Percentiles rank a stretch among this genome's conserved stretches.
phyloP scores from a whole-genome alignment of 2,797 vertebrate species.

The Rhinoraja longicauda region DNA sequence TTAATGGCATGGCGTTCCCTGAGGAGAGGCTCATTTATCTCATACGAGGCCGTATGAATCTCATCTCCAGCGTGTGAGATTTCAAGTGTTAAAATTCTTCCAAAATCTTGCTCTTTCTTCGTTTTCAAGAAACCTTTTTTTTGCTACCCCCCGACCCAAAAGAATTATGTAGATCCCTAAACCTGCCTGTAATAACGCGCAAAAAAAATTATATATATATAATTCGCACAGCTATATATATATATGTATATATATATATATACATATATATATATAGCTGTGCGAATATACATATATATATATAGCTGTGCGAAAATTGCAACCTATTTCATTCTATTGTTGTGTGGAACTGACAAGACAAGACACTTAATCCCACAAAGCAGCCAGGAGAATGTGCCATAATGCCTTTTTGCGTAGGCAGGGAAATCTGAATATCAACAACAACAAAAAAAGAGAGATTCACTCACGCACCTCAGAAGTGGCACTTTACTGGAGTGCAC shows the following conservation, averaged over 20 bases:
- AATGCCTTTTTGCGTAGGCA: constrained; percentile 67
- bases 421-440: constrained; percentile 63
- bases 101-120: constrained; percentile 30
- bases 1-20: neutral
- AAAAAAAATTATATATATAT: constrained; percentile 49
- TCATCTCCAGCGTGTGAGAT: neutral
- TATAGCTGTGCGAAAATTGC: constrained; percentile 63
- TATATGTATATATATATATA: too few species aligned
- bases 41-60: too few species aligned
- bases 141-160: constrained; percentile 62
- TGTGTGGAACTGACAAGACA: constrained; percentile 76
- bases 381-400: constrained; percentile 73
- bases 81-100: constrained; percentile 27
- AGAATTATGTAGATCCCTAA: constrained; percentile 77
- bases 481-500: constrained; percentile 47
- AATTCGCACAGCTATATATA: too few species aligned
- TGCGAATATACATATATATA: too few species aligned
- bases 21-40: neutral
- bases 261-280: too few species aligned
- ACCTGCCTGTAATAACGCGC: constrained; percentile 60
- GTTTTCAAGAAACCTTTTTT: constrained; percentile 33
- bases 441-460: constrained; percentile 51
- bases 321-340: constrained; percentile 72
- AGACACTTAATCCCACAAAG: constrained; percentile 71
- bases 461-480: constrained; percentile 54